These are phyloP conservation scores for Eupristina koningsbergeri DNA, from an alignment of 1,140 invertebrate genomes.

Conservation along the genomic window DNA sequence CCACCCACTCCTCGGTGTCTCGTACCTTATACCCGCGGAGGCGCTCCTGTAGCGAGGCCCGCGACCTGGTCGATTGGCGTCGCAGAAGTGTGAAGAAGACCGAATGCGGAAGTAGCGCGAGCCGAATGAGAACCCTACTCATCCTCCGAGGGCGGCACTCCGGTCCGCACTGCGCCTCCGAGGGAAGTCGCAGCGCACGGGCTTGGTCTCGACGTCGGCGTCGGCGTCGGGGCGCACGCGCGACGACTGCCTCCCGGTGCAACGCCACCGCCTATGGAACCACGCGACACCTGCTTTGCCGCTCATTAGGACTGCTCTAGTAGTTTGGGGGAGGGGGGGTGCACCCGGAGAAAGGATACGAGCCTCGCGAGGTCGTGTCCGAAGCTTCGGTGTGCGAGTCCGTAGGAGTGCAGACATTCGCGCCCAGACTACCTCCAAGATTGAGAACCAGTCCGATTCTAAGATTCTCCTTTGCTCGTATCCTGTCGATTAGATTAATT, in stretches of 20 bases:
- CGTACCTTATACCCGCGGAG: slow-evolving; percentile 35
- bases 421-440: too few species aligned
- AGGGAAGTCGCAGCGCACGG: not conserved
- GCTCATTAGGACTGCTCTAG: too few species aligned
- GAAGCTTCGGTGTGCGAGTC: too few species aligned
- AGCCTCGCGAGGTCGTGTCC: too few species aligned
- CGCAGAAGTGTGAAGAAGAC: slow-evolving; percentile 55
- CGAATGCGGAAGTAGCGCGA: slow-evolving; percentile 57
- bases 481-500: too few species aligned
- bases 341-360: too few species aligned
- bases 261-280: not conserved
- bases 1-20: too few species aligned
- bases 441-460: too few species aligned
- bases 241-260: not conserved
- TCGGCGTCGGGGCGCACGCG: slow-evolving; percentile 20
- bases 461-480: too few species aligned
- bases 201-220: not conserved
- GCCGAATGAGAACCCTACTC: slow-evolving; percentile 20
- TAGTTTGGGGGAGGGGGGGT: too few species aligned
- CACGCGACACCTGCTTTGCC: too few species aligned
- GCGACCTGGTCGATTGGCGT: not conserved
- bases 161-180: slow-evolving; percentile 29
- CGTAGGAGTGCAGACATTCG: too few species aligned
- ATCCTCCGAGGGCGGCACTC: slow-evolving; percentile 33
- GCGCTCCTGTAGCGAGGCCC: not conserved